Evolutionary conservation across 2,797 vertebrate species (phyloP).

Genomic region (Alca torda): DNA sequence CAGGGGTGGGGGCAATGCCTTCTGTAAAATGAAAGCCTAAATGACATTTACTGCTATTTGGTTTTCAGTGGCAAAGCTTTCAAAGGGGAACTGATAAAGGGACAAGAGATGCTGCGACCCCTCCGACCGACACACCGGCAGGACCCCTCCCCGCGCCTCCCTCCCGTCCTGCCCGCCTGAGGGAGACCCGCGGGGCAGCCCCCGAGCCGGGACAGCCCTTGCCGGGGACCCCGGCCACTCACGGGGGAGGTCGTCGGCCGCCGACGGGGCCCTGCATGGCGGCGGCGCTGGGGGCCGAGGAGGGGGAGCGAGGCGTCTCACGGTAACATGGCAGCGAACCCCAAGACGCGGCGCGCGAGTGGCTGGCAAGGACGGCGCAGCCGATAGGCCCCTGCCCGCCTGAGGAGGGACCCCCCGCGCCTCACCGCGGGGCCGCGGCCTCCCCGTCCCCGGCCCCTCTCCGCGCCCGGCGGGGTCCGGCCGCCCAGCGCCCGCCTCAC

Average conservation of each 20-base stretch:
- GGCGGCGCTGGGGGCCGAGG: neutral
- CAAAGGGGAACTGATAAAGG: no score
- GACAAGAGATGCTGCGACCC: no score
- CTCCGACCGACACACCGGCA: neutral
- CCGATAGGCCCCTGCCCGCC: neutral
- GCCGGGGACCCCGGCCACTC: neutral
- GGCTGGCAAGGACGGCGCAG: neutral
- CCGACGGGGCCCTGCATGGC: neutral
- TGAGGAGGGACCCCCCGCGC: neutral
- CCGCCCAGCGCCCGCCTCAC: neutral
- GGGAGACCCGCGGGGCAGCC: neutral
- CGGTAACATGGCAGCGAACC: slow-evolving; percentile 46
- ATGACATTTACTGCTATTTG: neutral
- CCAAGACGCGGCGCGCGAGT: neutral
- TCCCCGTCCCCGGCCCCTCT: neutral
- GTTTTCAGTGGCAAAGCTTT: neutral
- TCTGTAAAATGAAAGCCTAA: no score
- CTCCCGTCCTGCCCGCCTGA: neutral
- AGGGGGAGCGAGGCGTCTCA: neutral
- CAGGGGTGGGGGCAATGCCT: neutral
- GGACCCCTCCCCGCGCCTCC: neutral
- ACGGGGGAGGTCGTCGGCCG: neutral
- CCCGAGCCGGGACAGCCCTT: neutral
- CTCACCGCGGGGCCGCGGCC: neutral
- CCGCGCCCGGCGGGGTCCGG: neutral